Evolutionary conservation across 2,113 vertebrate genomes (phyloP), one percentile per base, ranked within the genome.

Genomic region (Myiagra hebetior): DNA sequence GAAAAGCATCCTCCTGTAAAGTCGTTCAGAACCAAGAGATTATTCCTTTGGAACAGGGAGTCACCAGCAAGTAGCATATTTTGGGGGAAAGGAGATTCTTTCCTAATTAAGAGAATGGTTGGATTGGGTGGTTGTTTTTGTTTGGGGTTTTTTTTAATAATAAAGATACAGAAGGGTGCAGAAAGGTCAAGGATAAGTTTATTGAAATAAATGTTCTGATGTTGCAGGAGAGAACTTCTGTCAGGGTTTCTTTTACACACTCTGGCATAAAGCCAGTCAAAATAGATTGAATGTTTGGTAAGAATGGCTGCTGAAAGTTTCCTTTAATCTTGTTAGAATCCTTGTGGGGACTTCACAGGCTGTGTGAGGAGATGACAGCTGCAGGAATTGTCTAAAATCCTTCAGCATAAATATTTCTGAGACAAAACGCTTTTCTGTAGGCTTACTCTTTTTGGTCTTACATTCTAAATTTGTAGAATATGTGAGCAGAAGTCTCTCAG

Each of bases 181-280:
- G 69, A 59, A 93, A 86, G 69, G 59, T 87, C 67, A 93, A 74
- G 69, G 69, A 17, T 69, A 67, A 94, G 47, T 89, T 83, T 91
- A 44, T 86, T 81, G 67, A 64, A 87, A 55, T 81, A 78, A 52
- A 49, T 20, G 49, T 86, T n/a, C 35, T 79, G 75, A n/a, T 93
- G 62, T 24, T 86, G 49, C 42, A 47, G 50, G 47, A 50, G 55
- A 70, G 57, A 62, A 62, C 50, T 95, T 68, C 15, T 63, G 60
- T 86, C 31, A 33, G 64, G 77, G 35, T 63, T 88, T 91, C 52
- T 87, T 73, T 87, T 91, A 63, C 64, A 44, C 35, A 9, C 11
- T 6, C 33, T 83, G 87, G 87, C 89, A 33, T 42, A 81, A 81
- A 92, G 91, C 93, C 92, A 89, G 80, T n/a, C 87, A 69, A 77